Evolutionary conservation across 2,888 invertebrate species (phyloP), one percentile per base, ranked within the genome.

Genomic region (Pecten maximus): DNA sequence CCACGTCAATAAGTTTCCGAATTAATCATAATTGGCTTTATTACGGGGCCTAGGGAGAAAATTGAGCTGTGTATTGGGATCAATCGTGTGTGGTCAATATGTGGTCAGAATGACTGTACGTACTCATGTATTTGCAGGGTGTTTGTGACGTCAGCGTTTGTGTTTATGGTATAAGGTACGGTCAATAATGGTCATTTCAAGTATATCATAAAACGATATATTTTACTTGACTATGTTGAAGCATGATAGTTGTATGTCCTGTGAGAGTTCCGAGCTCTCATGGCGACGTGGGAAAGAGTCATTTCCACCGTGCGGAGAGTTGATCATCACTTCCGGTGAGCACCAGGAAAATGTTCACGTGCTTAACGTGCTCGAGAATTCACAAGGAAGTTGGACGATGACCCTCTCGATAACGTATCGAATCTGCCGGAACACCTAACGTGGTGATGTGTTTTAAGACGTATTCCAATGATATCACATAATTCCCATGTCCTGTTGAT

Each of bases 21-120:
- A 74, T 74, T 74, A 74, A 74, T 74, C 74, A 35, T 74, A 74
- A 74, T 35, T 74, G 74, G 74, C 74, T 74, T 74, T 74, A 74
- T 74, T 74, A 8, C 35, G 74, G 74, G 23, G 35, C 35, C 23
- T 12, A 44, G 44, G 8, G 35, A 2, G 2, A 74, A 35, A 28
- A 74, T 35, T 74, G 74, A 35, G 35, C 28, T 28, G 35, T 74
- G 74, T 74, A 74, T 74, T 74, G 74, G 74, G 1, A 4, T 23
- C 54, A 10, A 35, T 23, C 23, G 74, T 35, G 74, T 35, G 74
- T 74, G 74, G 74, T 35, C 74, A 74, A 2, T 74, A 35, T 35
- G 74, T 74, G 74, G 74, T 74, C 74, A 74, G 28, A 2, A 35
- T 15, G 74, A 35, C n/a, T 23, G 54, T 54, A 4, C 54, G 6